phyloP scores from a whole-genome alignment of 2,113 vertebrate genomes.

The Pholis gunnellus region DNA sequence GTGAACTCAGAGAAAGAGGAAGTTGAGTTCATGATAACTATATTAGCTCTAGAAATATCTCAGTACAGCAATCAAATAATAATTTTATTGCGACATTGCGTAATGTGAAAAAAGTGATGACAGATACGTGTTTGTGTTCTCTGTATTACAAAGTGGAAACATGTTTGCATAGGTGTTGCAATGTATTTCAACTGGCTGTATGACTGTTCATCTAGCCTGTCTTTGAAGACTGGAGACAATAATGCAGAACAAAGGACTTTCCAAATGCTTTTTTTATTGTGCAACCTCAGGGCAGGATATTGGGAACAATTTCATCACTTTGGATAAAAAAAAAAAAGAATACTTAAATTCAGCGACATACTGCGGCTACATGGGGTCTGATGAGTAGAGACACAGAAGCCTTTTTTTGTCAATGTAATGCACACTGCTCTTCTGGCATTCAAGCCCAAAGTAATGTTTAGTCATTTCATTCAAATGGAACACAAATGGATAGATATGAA shows the following conservation, averaged over 20 bases:
- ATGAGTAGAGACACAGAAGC: constrained; percentile 59
- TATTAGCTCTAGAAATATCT: constrained; percentile 2
- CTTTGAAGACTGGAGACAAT: constrained; percentile 44
- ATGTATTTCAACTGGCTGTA: constrained; percentile 34
- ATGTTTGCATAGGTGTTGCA: constrained; percentile 32
- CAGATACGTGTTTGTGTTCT: constrained; percentile 22
- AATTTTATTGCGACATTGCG: not conserved
- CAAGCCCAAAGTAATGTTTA: constrained; percentile 73
- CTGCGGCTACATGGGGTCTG: constrained; percentile 54
- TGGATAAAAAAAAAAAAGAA: constrained; percentile 5
- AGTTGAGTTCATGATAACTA: constrained; percentile 13
- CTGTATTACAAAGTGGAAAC: constrained; percentile 18
- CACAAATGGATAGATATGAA: constrained; percentile 71
- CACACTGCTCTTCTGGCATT: constrained; percentile 67
- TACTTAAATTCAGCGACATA: constrained; percentile 53
- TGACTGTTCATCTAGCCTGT: constrained; percentile 30
- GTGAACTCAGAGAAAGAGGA: constrained; percentile 15
- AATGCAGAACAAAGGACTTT: constrained; percentile 54
- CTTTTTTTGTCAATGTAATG: constrained; percentile 68
- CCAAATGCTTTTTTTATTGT: constrained; percentile 48
- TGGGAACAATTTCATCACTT: constrained; percentile 67
- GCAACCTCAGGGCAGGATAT: constrained; percentile 56
- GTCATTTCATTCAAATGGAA: constrained; percentile 80
- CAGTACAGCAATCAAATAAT: not conserved
- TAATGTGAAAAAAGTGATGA: not conserved